Conservation (phyloP, 2,797 vertebrate genomes). For the Lepidocolaptes lacrymiger region DNA sequence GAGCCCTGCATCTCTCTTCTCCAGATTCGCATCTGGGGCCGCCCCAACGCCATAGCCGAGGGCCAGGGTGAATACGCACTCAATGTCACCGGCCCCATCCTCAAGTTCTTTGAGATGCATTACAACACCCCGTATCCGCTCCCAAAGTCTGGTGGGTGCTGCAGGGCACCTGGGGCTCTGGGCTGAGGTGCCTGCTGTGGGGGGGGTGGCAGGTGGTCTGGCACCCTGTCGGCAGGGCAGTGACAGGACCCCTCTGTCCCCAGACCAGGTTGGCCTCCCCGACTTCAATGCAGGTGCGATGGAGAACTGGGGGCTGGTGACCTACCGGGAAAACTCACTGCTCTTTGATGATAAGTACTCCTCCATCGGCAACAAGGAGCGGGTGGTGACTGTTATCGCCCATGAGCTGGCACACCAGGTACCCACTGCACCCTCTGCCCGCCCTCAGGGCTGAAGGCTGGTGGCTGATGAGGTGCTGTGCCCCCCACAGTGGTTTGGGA, state of each 20-base stretch:
- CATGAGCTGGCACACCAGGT: slow-evolving; percentile 95
- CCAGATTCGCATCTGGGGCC: slow-evolving; percentile 91
- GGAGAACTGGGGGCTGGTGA: slow-evolving; percentile 96
- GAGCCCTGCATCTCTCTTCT: neutral
- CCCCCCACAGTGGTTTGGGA: slow-evolving; percentile 91
- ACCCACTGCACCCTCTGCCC: neutral
- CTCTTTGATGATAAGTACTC: slow-evolving; percentile 77
- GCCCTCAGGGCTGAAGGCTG: fast-evolving
- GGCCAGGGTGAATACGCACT: slow-evolving; percentile 83
- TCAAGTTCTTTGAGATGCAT: slow-evolving; percentile 81
- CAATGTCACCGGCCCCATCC: slow-evolving; percentile 79
- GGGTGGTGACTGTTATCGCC: slow-evolving; percentile 81
- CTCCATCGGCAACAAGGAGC: slow-evolving; percentile 87
- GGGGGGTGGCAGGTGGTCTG: fast-evolving
- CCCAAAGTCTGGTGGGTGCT: slow-evolving; percentile 83
- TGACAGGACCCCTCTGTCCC: neutral
- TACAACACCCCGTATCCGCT: slow-evolving; percentile 85
- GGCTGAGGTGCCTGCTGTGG: fast-evolving
- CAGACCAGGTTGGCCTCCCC: slow-evolving; percentile 90
- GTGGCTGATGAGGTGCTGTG: neutral
- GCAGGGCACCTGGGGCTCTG: fast-evolving
- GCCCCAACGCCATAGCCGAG: slow-evolving; percentile 72
- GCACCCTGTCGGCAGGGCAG: fast-evolving
- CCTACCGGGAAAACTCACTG: slow-evolving; percentile 88
- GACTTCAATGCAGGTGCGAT: slow-evolving; percentile 91